Conservation (phyloP, 2,113 vertebrate genomes). For the Podocnemis expansa region DNA sequence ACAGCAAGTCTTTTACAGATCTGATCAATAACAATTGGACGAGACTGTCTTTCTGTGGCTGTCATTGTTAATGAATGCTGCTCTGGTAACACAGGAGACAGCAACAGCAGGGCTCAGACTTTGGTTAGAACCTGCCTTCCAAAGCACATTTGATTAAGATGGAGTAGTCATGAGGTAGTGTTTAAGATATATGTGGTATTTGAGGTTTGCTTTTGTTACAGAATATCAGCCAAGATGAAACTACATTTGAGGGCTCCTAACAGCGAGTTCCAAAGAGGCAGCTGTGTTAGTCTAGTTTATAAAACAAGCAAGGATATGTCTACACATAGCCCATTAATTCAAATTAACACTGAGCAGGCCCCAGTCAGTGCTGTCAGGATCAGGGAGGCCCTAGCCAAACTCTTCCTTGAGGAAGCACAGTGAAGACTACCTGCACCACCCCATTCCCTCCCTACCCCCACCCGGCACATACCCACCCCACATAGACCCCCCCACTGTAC, state of each 20-base stretch:
- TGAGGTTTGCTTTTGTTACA: background rate
- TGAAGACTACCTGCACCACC: too few relatives aligned
- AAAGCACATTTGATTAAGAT: background rate
- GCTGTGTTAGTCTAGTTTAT: too few relatives aligned
- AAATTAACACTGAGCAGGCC: too few relatives aligned
- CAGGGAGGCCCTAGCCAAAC: too few relatives aligned
- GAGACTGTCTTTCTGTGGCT: background rate
- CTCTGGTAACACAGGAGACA: background rate
- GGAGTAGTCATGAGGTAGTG: background rate
- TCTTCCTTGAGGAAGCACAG: too few relatives aligned
- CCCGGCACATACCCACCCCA: too few relatives aligned
- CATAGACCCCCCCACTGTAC: too few relatives aligned
- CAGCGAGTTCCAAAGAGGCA: too few relatives aligned
- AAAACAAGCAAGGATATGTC: too few relatives aligned
- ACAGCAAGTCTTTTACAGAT: background rate
- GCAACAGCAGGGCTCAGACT: background rate
- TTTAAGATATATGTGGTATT: background rate
- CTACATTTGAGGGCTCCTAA: background rate
- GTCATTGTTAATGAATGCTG: background rate
- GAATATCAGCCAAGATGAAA: background rate
- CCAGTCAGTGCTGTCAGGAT: too few relatives aligned
- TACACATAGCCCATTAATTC: too few relatives aligned
- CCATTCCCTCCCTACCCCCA: too few relatives aligned
- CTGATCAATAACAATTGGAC: background rate
- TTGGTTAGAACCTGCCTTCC: background rate